Percentiles rank a stretch among this genome's conserved stretches.
Conservation (phyloP, 1,140 invertebrate genomes). For the Eriocheir sinensis region DNA sequence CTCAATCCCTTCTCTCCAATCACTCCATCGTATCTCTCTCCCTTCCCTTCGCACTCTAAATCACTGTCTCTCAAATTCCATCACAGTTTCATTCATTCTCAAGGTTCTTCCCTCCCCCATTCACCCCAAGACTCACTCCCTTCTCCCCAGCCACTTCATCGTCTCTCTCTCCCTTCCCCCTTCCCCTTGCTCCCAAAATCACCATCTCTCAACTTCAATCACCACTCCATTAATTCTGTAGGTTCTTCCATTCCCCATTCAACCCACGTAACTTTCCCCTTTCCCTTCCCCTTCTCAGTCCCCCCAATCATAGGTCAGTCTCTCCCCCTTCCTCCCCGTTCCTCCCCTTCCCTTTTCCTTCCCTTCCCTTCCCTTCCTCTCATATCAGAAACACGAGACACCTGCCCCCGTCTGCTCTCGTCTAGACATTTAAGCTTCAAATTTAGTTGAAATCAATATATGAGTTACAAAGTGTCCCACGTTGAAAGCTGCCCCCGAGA, state of each 20-base stretch:
- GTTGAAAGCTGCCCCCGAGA: background rate
- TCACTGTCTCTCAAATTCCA: too few species aligned
- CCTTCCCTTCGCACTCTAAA: background rate
- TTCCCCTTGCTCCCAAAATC: background rate
- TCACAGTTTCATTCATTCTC: too few species aligned
- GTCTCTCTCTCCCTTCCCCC: background rate
- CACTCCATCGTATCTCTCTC: background rate
- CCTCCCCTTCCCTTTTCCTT: background rate
- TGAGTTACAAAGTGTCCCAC: conserved; percentile 11
- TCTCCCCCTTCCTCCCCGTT: background rate
- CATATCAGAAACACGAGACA: background rate
- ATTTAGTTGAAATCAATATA: conserved; percentile 27
- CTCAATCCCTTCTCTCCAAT: background rate
- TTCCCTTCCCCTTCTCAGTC: background rate
- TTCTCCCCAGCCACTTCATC: background rate
- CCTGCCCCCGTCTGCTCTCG: too few species aligned
- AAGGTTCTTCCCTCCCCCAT: background rate
- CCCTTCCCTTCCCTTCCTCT: background rate
- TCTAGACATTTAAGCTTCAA: too few species aligned
- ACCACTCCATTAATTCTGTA: background rate
- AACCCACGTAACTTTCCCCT: background rate
- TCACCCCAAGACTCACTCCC: background rate
- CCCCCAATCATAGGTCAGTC: background rate
- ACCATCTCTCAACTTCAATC: background rate
- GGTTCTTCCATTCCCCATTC: background rate